Percentiles rank a stretch among this genome's conserved stretches.
Evolutionary conservation across 2,888 invertebrate genomes (phyloP).

Genomic region (Mylabris sibirica): DNA sequence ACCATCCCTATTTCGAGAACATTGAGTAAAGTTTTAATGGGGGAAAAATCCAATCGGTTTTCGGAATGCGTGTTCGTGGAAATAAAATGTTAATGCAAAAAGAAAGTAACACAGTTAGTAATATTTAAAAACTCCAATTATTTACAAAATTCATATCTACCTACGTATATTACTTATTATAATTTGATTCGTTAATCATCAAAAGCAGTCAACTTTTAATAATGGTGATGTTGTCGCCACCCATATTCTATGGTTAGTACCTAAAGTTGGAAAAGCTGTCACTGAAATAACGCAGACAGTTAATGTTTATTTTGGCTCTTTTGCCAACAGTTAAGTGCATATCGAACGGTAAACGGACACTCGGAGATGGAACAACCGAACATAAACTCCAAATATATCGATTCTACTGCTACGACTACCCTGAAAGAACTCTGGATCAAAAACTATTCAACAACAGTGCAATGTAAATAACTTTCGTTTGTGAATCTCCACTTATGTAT

Average conservation of each 20-base stretch:
- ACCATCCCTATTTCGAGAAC: slow-evolving; percentile 6
- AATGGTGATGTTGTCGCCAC: not conserved
- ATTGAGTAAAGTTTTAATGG: slow-evolving; percentile 4
- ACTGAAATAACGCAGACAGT: slow-evolving; percentile 5
- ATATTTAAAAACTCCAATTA: not conserved
- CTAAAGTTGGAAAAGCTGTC: not conserved
- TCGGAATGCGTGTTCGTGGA: not conserved
- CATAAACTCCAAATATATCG: slow-evolving; percentile 3
- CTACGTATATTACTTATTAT: too few relatives aligned
- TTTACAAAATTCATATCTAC: not conserved
- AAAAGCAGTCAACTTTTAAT: not conserved
- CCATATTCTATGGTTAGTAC: not conserved
- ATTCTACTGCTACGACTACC: not conserved
- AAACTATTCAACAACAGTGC: too few relatives aligned
- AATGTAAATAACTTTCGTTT: too few relatives aligned
- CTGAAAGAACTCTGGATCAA: not conserved
- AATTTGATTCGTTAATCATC: too few relatives aligned
- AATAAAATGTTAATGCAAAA: not conserved
- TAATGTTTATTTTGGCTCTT: slow-evolving; percentile 7
- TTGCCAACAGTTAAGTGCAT: slow-evolving; percentile 8
- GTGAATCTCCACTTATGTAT: not conserved
- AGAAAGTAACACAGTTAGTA: not conserved
- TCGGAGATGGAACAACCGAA: slow-evolving; percentile 1
- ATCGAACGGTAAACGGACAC: slow-evolving; percentile 2
- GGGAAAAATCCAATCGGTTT: slow-evolving; percentile 16